Evolutionary conservation across 2,797 vertebrate species (phyloP), one percentile per base, ranked within the genome.

Genomic region (Falco cherrug): DNA sequence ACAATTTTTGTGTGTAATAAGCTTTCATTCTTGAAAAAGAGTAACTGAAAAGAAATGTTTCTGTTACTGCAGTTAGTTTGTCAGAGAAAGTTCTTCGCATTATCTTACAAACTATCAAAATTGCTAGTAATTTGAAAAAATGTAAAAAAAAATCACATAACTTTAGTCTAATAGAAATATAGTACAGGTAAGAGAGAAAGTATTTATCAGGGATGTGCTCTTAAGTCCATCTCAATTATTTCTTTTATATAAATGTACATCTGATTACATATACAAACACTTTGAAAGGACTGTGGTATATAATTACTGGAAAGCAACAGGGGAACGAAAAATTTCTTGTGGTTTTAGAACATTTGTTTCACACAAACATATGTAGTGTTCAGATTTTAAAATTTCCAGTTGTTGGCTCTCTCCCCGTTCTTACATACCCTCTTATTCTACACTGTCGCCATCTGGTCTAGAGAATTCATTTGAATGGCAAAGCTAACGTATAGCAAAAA

Each of bases 51-150:
- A 98, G 98, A 98, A 98, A 98, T 96, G 97, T 98, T 98, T 98
- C 98, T 98, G 98, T 98, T 98, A 98, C 98, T 98, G 98, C 98
- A 98, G 98, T 98, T 98, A 98, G 98, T 98, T 98, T 98, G 98
- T 98, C 98, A 98, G 98, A 98, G 98, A 98, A 98, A 98, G 98
- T 98, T 98, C 98, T 98, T 98, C 92, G 93, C 98, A 96, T 98
- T 98, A 98, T 98, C 98, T 98, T 98, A 98, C 98, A 98, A 98
- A 98, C 98, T 98, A 98, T 98, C 98, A 98, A 98, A 98, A 98
- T 98, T 98, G 98, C 98, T 98, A 98, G 98, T 98, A 98, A 98
- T 98, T 98, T 98, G 98, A 98, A 98, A 98, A 98, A 98, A 98
- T 98, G 98, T 98, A 98, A 98, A 98, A 98, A 98, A 98, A 98